Evolutionary conservation across 2,113 vertebrate species (phyloP).

Genomic region (Pteronura brasiliensis): DNA sequence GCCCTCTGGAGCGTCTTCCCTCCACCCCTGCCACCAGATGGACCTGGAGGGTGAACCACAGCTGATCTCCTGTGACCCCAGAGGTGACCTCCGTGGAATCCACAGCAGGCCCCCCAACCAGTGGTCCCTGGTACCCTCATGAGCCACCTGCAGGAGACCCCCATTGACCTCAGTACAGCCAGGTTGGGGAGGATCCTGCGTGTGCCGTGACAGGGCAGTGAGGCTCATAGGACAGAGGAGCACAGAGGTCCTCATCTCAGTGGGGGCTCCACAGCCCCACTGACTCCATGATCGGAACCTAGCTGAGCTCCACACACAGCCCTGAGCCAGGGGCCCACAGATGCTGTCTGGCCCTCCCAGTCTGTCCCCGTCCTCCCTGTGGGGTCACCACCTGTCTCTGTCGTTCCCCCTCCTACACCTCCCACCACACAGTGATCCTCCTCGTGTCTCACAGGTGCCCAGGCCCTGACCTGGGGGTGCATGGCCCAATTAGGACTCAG

Average conservation of each 20-base stretch:
- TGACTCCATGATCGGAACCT: fast-evolving
- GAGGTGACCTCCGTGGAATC: not conserved
- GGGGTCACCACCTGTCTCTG: not conserved
- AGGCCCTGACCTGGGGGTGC: not conserved
- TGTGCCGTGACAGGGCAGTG: no score
- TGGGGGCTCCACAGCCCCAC: not conserved
- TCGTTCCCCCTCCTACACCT: fast-evolving
- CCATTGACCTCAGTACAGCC: fast-evolving
- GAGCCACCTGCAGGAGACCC: not conserved
- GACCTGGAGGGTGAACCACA: not conserved
- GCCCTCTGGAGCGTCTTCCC: no score
- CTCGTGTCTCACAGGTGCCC: not conserved
- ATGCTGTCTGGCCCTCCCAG: not conserved
- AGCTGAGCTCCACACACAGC: not conserved
- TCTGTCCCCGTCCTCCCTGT: not conserved
- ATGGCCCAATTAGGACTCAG: not conserved
- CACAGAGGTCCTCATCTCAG: not conserved
- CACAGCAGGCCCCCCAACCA: not conserved
- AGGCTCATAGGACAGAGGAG: no score
- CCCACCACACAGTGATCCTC: fast-evolving
- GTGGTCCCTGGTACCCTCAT: not conserved
- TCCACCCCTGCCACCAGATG: fast-evolving
- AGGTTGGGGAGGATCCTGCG: not conserved
- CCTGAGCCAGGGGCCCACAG: not conserved
- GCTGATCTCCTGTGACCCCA: no score